These are phyloP conservation scores for Hoplias malabaricus DNA, from an alignment of 2,113 vertebrate genomes.

Conservation along the genomic window DNA sequence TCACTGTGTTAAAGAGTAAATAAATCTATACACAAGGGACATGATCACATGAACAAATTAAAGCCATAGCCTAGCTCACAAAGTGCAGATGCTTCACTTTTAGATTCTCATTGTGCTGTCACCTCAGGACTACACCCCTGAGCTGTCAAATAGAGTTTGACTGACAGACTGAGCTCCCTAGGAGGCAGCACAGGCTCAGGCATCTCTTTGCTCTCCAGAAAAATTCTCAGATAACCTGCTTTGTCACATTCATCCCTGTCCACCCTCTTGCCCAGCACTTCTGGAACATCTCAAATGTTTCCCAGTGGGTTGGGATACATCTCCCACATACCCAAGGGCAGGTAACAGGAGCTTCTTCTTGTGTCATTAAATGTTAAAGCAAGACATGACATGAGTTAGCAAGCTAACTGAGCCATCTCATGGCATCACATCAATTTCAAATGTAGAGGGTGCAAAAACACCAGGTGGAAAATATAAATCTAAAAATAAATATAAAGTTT, in stretches of 20 bases:
- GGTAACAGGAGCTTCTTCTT: neutral
- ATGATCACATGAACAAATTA: neutral
- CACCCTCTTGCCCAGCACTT: neutral
- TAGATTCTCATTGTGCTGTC: neutral
- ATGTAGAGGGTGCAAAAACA: too few relatives aligned
- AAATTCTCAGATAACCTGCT: neutral
- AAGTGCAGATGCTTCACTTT: neutral
- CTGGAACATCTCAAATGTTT: neutral
- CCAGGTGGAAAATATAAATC: too few relatives aligned
- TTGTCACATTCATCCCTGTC: neutral
- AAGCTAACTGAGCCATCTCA: constrained; percentile 21
- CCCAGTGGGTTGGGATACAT: neutral
- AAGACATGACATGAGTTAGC: constrained; percentile 8
- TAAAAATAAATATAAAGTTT: too few relatives aligned
- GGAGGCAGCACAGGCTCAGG: neutral
- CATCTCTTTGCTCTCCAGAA: neutral
- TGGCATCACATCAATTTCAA: too few relatives aligned
- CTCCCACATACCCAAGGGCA: neutral
- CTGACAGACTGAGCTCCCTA: neutral
- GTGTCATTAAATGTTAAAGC: constrained; percentile 16
- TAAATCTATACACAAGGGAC: neutral
- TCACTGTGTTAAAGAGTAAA: too few relatives aligned
- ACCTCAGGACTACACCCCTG: neutral
- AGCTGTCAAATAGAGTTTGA: neutral
- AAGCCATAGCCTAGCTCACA: neutral